Base-by-base conservation (phyloP, 1,140 invertebrate species). In the Bombus haemorrhoidalis region DNA sequence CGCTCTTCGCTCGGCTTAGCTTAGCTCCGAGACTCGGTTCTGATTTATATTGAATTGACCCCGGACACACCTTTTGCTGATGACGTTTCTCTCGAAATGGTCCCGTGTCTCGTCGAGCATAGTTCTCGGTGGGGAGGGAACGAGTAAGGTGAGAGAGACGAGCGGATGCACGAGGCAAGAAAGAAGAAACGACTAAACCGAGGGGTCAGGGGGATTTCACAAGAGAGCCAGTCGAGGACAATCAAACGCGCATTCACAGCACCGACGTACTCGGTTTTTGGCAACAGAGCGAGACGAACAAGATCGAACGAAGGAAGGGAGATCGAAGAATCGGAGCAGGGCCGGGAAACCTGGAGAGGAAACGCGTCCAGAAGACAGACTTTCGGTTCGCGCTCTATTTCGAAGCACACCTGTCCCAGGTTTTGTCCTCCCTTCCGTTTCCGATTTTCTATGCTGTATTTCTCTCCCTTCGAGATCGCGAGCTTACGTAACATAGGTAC, bases 41-140 rank as follows among this genome's bases (percentile, higher is more conserved):
- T 94, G 93, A 94, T 94, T 94, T 94, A 94, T 94, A 94, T 94
- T 93, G 93, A 91, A 94, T 94, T 94, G 92, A 94, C 93, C 92
- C 91, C 88, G 80, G 87, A 81, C 86, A 86, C 93, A 93, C 92
- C 89, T 92, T 89, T 90, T 89, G 79, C 85, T 66, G 39, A 81
- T 89, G 88, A 89, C 90, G 91, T 92, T 93, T 94, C 89, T 92
- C 89, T 91, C 86, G 88, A 89, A 91, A 91, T 93, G 92, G 88
- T 90, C 88, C 88, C 87, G 83, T 86, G 83, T 85, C 82, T 86
- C 64, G 81, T 86, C 86, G 81, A 80, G 78, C 53, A 78, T 32
- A 41, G 41, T 18, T n/a, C 39, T 28, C 75, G 66, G 39, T 76
- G 34, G 81, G 75, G 81, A 59, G 41, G 53, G 37, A 41, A 22